These are phyloP conservation scores for Ia io DNA, from an alignment of 2,113 vertebrate genomes.

Conservation along the genomic window DNA sequence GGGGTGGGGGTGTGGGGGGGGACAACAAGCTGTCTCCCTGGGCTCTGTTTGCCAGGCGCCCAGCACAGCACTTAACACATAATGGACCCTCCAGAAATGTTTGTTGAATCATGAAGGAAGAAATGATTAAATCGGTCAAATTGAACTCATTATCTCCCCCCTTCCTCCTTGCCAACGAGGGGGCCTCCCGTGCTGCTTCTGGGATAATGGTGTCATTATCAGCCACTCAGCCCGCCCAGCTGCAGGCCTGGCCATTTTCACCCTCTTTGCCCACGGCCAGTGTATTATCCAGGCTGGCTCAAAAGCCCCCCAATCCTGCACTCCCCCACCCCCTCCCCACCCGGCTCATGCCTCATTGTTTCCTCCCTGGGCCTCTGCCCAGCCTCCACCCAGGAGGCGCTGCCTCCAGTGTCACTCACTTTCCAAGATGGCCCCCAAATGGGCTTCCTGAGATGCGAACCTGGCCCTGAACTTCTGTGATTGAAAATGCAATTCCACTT, in stretches of 20 bases:
- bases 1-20: accelerated
- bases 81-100: constrained; percentile 66
- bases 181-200: not conserved
- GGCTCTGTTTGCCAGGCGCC: not conserved
- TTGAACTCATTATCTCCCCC: constrained; percentile 41
- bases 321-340: not conserved
- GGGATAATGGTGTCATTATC: constrained; percentile 31
- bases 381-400: not conserved
- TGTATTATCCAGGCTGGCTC: not conserved
- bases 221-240: not conserved
- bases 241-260: not conserved
- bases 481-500: not conserved
- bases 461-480: not conserved
- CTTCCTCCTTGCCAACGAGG: not conserved
- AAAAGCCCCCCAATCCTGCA: not conserved
- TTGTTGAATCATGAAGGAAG: constrained; percentile 57
- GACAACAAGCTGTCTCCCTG: not conserved
- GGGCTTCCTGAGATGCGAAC: not conserved
- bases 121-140: constrained; percentile 63
- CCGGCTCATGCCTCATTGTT: not conserved
- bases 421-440: not conserved
- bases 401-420: accelerated
- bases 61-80: not conserved
- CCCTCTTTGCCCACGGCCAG: not conserved
- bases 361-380: not conserved